A percentile compares a stretch with the other conserved stretches of the same genome.
phyloP scores from a whole-genome alignment of 64 coral and sea anemone genomes.

The Stichodactyla mertensii region DNA sequence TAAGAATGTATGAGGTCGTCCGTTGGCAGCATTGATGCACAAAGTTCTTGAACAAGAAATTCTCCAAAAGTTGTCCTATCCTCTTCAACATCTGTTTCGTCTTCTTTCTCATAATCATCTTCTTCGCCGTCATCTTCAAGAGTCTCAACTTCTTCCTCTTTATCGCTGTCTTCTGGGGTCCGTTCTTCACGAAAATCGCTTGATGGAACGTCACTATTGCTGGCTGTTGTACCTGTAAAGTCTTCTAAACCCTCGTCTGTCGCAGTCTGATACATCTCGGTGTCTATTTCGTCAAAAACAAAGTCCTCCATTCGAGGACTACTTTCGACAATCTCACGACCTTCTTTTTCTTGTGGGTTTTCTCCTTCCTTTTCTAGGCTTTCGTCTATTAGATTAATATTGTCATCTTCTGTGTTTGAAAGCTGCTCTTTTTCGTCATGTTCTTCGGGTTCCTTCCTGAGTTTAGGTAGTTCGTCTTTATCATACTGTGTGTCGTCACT shows the following conservation, averaged over 20 bases:
- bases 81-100: background rate
- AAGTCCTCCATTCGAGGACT: background rate
- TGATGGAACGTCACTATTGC: too few species aligned
- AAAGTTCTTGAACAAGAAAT: background rate
- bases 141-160: too few species aligned
- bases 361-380: background rate
- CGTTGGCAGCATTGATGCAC: constrained; percentile 59
- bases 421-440: background rate
- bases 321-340: background rate
- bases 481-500: background rate
- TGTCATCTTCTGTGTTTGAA: background rate
- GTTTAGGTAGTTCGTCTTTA: background rate
- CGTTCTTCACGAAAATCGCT: too few species aligned
- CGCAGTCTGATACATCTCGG: too few species aligned
- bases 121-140: too few species aligned
- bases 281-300: too few species aligned
- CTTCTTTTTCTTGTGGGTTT: background rate
- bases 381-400: background rate
- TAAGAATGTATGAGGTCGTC: constrained; percentile 4
- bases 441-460: background rate
- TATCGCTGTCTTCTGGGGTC: too few species aligned
- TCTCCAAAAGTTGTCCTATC: background rate
- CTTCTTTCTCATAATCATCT: background rate
- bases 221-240: too few species aligned
- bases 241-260: too few species aligned